Conservation (phyloP, 2,888 invertebrate species). For the Salticus scenicus region DNA sequence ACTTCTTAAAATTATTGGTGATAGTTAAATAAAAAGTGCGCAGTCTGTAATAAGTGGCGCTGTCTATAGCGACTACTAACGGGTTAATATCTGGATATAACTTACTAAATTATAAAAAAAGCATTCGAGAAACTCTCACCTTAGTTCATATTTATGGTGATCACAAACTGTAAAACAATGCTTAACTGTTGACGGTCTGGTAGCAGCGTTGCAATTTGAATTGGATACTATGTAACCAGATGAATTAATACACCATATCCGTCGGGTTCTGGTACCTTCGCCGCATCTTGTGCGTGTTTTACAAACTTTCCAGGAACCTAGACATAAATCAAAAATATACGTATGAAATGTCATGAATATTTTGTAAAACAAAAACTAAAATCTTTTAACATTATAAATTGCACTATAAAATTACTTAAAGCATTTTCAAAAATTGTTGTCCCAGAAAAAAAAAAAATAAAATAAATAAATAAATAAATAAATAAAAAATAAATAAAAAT, state of each 20-base stretch:
- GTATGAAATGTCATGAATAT: neutral
- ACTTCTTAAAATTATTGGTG: too few relatives aligned
- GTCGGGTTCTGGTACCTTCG: constrained; percentile 80
- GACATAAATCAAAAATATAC: neutral
- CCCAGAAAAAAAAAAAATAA: too few relatives aligned
- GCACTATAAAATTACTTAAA: neutral
- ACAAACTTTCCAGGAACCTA: constrained; percentile 51
- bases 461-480: too few relatives aligned
- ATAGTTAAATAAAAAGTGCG: too few relatives aligned
- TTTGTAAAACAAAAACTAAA: neutral
- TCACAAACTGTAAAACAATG: constrained; percentile 61
- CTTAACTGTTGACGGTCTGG: constrained; percentile 20
- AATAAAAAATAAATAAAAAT: too few relatives aligned
- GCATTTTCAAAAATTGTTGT: neutral
- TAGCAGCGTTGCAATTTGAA: constrained; percentile 27
- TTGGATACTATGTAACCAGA: constrained; percentile 76
- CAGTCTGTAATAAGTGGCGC: too few relatives aligned
- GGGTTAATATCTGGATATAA: too few relatives aligned
- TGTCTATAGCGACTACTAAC: too few relatives aligned
- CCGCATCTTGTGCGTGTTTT: constrained; percentile 82
- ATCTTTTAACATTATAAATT: neutral
- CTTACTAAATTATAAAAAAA: too few relatives aligned
- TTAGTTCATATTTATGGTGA: constrained; percentile 34
- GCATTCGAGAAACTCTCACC: too few relatives aligned
- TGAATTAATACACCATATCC: constrained; percentile 80